Percentiles rank a stretch among this genome's conserved stretches.
Evolutionary conservation across 2,113 vertebrate genomes (phyloP).

Genomic region (Potamarius usumacintae): DNA sequence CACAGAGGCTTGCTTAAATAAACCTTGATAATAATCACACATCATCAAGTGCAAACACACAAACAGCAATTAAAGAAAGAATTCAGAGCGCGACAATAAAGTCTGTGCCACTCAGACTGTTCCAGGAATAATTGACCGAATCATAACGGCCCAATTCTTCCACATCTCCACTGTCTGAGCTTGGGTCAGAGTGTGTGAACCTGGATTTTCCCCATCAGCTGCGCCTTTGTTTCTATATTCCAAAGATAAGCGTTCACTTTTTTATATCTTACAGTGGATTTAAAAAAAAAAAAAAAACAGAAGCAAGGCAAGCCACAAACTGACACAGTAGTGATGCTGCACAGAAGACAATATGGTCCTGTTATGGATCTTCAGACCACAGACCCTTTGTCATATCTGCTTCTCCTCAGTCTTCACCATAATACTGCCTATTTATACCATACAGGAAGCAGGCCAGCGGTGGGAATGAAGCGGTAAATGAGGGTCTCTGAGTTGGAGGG

Average conservation of each 20-base stretch:
- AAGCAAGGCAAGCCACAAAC: conserved; percentile 8
- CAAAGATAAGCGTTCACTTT: conserved; percentile 29
- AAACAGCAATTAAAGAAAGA: conserved; percentile 39
- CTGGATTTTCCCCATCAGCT: conserved; percentile 48
- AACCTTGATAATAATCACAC: conserved; percentile 5
- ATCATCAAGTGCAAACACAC: background rate
- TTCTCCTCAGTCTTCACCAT: conserved; percentile 3
- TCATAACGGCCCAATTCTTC: conserved; percentile 46
- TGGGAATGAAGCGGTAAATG: conserved; percentile 6
- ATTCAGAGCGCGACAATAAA: conserved; percentile 32
- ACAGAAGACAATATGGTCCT: conserved; percentile 24
- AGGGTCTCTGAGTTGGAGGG: background rate
- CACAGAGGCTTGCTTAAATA: background rate
- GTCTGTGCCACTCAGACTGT: conserved; percentile 6
- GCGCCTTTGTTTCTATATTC: conserved; percentile 46
- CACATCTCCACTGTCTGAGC: conserved; percentile 39
- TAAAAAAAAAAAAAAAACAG: conserved; percentile 22
- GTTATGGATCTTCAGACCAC: conserved; percentile 2
- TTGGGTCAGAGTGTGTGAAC: conserved; percentile 48
- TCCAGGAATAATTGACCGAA: conserved; percentile 48
- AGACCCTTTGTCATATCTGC: conserved; percentile 23
- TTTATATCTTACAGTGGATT: background rate
- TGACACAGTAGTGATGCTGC: conserved; percentile 7
- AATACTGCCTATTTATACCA: conserved; percentile 32
- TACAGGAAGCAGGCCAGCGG: conserved; percentile 37